A percentile compares a stretch with the other conserved stretches of the same genome.
Conservation (phyloP, 2,888 invertebrate genomes). For the Napeogenes sylphis region DNA sequence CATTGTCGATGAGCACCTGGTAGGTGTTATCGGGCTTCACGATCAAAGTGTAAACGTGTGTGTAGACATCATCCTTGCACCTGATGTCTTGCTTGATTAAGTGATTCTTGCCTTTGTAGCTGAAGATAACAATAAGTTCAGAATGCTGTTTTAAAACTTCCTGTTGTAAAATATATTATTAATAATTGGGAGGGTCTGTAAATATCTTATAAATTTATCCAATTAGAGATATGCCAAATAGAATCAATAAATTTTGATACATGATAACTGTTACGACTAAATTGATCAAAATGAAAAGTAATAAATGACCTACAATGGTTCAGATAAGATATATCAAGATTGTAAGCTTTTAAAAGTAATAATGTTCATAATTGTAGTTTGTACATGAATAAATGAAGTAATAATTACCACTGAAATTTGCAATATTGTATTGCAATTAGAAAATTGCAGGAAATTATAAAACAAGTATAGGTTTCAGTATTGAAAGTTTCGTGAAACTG, state of each 20-base stretch:
- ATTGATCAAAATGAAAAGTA: neutral
- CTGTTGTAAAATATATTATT: no score
- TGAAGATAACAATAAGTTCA: conserved; percentile 82
- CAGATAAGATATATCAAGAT: neutral
- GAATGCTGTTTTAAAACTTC: no score
- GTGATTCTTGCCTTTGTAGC: conserved; percentile 98
- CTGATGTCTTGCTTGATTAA: conserved; percentile 98
- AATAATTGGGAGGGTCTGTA: no score
- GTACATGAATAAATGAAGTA: no score
- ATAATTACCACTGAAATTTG: no score
- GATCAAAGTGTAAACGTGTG: conserved; percentile 97
- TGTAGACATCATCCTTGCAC: conserved; percentile 99
- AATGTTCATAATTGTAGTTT: no score
- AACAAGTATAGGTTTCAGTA: neutral
- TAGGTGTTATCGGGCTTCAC: conserved; percentile 98
- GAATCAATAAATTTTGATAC: neutral
- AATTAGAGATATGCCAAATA: no score
- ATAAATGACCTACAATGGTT: neutral
- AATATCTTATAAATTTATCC: no score
- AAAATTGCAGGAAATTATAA: neutral
- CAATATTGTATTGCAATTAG: no score
- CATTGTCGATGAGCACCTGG: conserved; percentile 97
- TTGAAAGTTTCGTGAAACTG: no score
- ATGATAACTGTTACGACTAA: neutral
- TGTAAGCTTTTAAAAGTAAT: no score